Evolutionary conservation across 2,113 vertebrate species (phyloP), one percentile per base, ranked within the genome.

Genomic region (Rhabdomys dilectus): DNA sequence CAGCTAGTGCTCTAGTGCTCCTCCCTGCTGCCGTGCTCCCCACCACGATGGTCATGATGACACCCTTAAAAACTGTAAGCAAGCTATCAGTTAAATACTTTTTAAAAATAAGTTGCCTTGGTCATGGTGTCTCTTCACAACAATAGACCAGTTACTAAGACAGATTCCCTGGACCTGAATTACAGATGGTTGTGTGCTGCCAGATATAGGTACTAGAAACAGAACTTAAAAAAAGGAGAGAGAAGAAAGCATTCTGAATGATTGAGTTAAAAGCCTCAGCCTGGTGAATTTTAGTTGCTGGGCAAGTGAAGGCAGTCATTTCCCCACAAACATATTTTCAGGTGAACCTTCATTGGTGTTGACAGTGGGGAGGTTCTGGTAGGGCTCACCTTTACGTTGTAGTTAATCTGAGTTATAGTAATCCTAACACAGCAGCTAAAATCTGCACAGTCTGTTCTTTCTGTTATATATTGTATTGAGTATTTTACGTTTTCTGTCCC

Each of bases 381-480:
- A 76, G 77, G 56, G 78, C 26, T 96, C 75, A 85, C 26, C 4
- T 91, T 90, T 72, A 95, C 36, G 53, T 78, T 64, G 90, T 88
- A 76, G 31, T 91, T 60, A 70, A 82, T 94, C 72, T 91, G 87
- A 31, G 3, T 95, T 92, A 9, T 48, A 36, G 62, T 60, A 86
- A 82, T 87, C 29, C 17, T 88, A 89, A 95, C 26, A 53, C 77
- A 72, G 58, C 34, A 76, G 64, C 88, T 72, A 64, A 70, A 64
- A 58, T 89, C 31, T 60, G 31, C 78, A 9, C 0, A 17, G 12
- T 36, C 60, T 75, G 66, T 87, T 34, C 24, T 88, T 91, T 17
- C 17, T 90, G 70, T 70, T 60, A 84, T 56, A 10, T 19, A 66
- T 39, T 93, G 45, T 78, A 17, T 2, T n/a, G 53, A 68, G 62